These are phyloP conservation scores for Neoarius graeffei DNA, from an alignment of 2,113 vertebrate genomes.

Conservation along the genomic window DNA sequence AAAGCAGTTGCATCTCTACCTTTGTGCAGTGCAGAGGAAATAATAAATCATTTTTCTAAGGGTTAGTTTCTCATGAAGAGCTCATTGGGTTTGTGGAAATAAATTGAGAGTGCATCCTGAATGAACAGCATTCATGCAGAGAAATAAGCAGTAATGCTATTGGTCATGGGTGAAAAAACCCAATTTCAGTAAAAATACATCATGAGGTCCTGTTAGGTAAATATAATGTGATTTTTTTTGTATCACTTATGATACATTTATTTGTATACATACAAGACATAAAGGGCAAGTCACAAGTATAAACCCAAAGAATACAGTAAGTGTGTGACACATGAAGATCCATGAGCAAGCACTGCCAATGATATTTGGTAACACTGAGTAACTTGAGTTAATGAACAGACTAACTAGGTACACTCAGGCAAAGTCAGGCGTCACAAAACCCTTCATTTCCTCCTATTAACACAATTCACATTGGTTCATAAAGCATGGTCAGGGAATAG, in stretches of 20 bases:
- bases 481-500: constrained; percentile 44
- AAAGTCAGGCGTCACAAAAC: constrained; percentile 71
- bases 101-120: constrained; percentile 35
- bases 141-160: constrained; percentile 59
- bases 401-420: constrained; percentile 52
- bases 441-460: constrained; percentile 77
- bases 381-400: constrained; percentile 43
- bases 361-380: background rate
- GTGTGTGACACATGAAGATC: background rate
- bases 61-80: constrained; percentile 28
- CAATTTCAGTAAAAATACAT: constrained; percentile 56
- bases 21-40: constrained; percentile 43
- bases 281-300: background rate
- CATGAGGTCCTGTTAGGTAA: constrained; percentile 49
- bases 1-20: constrained; percentile 40
- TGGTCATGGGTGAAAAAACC: constrained; percentile 63
- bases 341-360: constrained; percentile 1
- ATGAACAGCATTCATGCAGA: constrained; percentile 12
- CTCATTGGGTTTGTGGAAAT: constrained; percentile 23
- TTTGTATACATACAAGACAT: background rate
- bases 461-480: constrained; percentile 58
- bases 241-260: background rate
- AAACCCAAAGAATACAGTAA: background rate
- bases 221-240: constrained; percentile 47
- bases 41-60: constrained; percentile 40